Percentiles rank a stretch among this genome's conserved stretches.
Evolutionary conservation across 2,888 invertebrate genomes (phyloP).

Genomic region (Drosophila borealis): DNA sequence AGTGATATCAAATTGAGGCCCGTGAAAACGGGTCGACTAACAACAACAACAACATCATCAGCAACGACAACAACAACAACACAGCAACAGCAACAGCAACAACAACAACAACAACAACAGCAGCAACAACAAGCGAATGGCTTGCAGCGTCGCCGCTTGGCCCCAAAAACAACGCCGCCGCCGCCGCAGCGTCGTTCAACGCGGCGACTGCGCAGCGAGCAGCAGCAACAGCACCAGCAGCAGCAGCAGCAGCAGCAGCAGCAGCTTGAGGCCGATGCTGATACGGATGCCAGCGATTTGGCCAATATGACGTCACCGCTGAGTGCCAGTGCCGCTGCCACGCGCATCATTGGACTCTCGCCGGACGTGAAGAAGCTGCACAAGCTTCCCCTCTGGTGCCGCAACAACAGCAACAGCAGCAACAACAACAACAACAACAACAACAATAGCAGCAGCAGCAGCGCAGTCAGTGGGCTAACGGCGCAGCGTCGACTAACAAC

Average conservation of each 20-base stretch:
- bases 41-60: constrained; percentile 35
- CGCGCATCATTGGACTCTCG: constrained; percentile 66
- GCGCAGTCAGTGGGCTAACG: constrained; percentile 15
- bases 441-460: constrained; percentile 25
- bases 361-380: constrained; percentile 72
- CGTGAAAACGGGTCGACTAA: constrained; percentile 35
- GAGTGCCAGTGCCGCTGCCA: constrained; percentile 67
- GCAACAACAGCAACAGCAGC: constrained; percentile 27
- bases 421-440: constrained; percentile 16
- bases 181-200: constrained; percentile 41
- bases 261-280: constrained; percentile 47
- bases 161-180: constrained; percentile 24
- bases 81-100: constrained; percentile 31
- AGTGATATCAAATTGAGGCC: constrained; percentile 61
- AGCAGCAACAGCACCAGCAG: constrained; percentile 8
- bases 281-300: constrained; percentile 69
- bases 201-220: constrained; percentile 43
- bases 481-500: constrained; percentile 28
- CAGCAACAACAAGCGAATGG: constrained; percentile 31
- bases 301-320: constrained; percentile 69
- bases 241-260: constrained; percentile 28
- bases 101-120: constrained; percentile 20
- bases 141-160: constrained; percentile 50
- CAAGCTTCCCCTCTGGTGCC: constrained; percentile 63
- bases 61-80: constrained; percentile 28